Percentiles rank a stretch among this genome's conserved stretches.
Evolutionary conservation across 2,113 vertebrate genomes (phyloP).

Genomic region (Oreochromis niloticus): DNA sequence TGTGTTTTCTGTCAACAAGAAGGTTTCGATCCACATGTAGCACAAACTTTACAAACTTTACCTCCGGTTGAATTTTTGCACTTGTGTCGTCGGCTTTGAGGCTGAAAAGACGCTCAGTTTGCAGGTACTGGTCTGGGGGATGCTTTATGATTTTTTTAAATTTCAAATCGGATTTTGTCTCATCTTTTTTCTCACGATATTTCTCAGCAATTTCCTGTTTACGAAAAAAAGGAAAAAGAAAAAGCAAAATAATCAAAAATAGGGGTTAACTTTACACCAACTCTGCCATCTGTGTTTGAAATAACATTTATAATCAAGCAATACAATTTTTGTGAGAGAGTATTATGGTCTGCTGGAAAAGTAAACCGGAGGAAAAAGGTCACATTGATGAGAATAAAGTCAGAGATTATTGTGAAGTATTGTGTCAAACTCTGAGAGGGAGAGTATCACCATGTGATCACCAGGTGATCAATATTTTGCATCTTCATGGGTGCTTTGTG

Average conservation of each 20-base stretch:
- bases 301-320: rapidly evolving
- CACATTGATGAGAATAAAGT: not conserved
- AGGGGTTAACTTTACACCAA: rapidly evolving
- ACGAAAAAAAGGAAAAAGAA: rapidly evolving
- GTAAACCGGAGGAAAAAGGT: not conserved
- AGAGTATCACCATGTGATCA: not conserved
- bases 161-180: rapidly evolving
- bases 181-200: not conserved
- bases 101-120: not conserved
- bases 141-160: rapidly evolving
- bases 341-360: not conserved
- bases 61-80: rapidly evolving
- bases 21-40: not conserved
- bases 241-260: rapidly evolving
- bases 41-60: not conserved
- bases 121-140: rapidly evolving
- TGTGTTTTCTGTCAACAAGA: not conserved
- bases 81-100: rapidly evolving
- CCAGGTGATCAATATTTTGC: not conserved
- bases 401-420: not conserved
- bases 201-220: not conserved
- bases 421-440: not conserved
- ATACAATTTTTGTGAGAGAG: not conserved
- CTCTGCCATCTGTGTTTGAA: not conserved
- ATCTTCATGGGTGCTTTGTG: not conserved